phyloP scores from a whole-genome alignment of 1,140 invertebrate genomes.

The Adelges cooleyi region DNA sequence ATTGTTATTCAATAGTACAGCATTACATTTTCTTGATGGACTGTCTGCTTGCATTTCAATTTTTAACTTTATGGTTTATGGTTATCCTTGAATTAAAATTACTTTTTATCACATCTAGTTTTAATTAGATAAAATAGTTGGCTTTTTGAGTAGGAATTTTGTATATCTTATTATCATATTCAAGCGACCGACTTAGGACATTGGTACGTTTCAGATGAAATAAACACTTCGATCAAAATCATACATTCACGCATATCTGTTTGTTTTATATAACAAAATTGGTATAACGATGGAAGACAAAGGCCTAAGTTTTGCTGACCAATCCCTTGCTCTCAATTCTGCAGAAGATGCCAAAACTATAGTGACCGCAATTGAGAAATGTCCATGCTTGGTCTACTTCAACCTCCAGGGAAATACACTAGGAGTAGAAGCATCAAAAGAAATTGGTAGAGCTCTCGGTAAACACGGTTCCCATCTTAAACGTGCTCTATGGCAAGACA shows the following conservation, averaged over 20 bases:
- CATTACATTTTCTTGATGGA: too few species aligned
- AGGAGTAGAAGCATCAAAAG: constrained; percentile 74
- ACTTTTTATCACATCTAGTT: too few species aligned
- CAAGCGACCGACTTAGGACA: constrained; percentile 19
- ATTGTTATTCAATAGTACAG: too few species aligned
- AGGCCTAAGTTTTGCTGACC: constrained; percentile 54
- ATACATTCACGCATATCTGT: constrained; percentile 1
- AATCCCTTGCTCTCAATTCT: constrained; percentile 52
- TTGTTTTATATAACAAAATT: neutral
- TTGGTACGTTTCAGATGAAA: constrained; percentile 26
- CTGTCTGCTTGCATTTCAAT: too few species aligned
- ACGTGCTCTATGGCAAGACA: constrained; percentile 83
- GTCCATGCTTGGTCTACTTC: constrained; percentile 52
- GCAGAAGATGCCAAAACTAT: constrained; percentile 54
- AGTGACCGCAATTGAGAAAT: constrained; percentile 50
- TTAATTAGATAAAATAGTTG: too few species aligned
- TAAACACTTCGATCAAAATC: constrained; percentile 19
- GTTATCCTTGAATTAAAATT: too few species aligned
- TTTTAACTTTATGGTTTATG: too few species aligned
- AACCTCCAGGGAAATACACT: constrained; percentile 88
- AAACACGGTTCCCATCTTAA: constrained; percentile 62
- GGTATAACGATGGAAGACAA: constrained; percentile 26
- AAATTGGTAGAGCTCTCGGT: constrained; percentile 66
- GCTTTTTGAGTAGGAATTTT: too few species aligned
- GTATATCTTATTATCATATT: neutral